A percentile compares a stretch with the other conserved stretches of the same genome.
phyloP scores from a whole-genome alignment of 2,888 invertebrate species.

The Nysson spinosus region DNA sequence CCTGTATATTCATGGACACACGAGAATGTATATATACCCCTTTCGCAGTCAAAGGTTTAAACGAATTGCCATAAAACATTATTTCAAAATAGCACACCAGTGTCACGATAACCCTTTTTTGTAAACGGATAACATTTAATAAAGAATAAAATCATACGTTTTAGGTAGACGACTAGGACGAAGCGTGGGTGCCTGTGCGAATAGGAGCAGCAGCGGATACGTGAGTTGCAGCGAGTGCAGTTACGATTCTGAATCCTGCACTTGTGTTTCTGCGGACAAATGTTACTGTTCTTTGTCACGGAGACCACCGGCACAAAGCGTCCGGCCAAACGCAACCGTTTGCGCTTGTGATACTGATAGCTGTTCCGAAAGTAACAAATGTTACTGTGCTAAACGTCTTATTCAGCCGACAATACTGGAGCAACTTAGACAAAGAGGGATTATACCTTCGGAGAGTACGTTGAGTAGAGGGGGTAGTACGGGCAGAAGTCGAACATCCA shows the following conservation, averaged over 20 bases:
- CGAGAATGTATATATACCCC: too few relatives aligned
- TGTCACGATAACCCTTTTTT: too few relatives aligned
- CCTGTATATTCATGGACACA: too few relatives aligned
- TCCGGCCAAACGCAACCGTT: conserved; percentile 73
- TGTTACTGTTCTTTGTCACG: conserved; percentile 88
- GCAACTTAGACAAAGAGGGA: conserved; percentile 79
- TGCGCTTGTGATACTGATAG: conserved; percentile 93
- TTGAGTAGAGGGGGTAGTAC: conserved; percentile 67
- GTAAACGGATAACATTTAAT: background rate
- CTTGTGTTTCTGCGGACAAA: conserved; percentile 86
- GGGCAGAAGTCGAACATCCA: conserved; percentile 61
- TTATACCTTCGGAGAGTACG: conserved; percentile 76
- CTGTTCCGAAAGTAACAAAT: conserved; percentile 92
- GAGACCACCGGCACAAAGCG: conserved; percentile 71
- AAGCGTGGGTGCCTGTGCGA: conserved; percentile 62
- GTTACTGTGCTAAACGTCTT: conserved; percentile 82
- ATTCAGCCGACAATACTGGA: conserved; percentile 78
- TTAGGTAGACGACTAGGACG: conserved; percentile 65
- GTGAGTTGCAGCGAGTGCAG: conserved; percentile 93
- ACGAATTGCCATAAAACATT: too few relatives aligned
- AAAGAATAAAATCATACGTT: too few relatives aligned
- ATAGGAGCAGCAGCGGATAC: conserved; percentile 81
- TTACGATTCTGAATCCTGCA: conserved; percentile 90
- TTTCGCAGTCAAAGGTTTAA: too few relatives aligned
- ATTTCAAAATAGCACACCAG: too few relatives aligned